Evolutionary conservation across 2,888 invertebrate species (phyloP).

Genomic region (Rambutsinella grinnellia): DNA sequence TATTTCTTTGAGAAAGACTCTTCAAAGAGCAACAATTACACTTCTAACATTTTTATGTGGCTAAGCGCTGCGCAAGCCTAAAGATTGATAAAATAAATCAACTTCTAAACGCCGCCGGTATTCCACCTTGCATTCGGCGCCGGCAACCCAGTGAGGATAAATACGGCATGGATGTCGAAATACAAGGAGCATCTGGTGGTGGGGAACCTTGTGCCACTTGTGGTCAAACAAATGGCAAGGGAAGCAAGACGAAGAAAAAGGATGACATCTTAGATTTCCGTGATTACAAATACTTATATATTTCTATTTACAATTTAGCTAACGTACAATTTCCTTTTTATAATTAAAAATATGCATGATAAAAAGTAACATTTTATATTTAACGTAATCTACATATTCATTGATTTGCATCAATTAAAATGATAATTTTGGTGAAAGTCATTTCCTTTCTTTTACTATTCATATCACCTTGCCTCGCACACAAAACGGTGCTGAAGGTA

Average conservation of each 20-base stretch:
- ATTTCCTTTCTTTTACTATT: no score
- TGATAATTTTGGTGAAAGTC: no score
- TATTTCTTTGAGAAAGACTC: no score
- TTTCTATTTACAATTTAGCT: no score
- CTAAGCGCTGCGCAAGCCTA: no score
- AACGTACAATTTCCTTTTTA: no score
- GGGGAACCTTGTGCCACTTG: constrained; percentile 33
- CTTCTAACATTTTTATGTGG: no score
- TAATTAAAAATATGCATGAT: neutral
- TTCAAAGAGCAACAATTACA: no score
- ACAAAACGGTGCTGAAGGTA: no score
- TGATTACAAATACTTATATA: constrained; percentile 18
- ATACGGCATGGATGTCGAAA: constrained; percentile 43
- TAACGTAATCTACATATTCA: no score
- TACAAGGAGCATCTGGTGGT: constrained; percentile 18
- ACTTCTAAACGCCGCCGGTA: constrained; percentile 18
- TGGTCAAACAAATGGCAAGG: constrained; percentile 30
- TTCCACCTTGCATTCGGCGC: constrained; percentile 38
- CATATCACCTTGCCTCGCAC: no score
- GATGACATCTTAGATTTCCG: constrained; percentile 50
- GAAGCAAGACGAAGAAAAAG: constrained; percentile 29
- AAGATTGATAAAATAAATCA: constrained; percentile 29
- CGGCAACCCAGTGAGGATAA: constrained; percentile 23
- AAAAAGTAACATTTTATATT: neutral
- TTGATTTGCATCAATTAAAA: no score